These are phyloP conservation scores for Polymixis lichenea DNA, from an alignment of 2,888 invertebrate genomes.

Conservation along the genomic window DNA sequence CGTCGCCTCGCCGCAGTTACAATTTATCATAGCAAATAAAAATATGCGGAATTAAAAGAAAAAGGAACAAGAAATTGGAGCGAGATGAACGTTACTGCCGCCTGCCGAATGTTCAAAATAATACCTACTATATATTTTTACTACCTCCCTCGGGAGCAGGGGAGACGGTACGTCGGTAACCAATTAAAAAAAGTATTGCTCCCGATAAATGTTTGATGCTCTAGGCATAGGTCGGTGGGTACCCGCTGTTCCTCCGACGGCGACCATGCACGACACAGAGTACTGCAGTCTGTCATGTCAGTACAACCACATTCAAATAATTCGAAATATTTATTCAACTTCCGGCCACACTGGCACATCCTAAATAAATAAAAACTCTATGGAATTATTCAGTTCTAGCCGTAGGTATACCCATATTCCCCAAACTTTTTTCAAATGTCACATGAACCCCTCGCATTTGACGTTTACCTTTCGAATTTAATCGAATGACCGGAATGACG, in stretches of 20 bases:
- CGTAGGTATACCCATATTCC: neutral
- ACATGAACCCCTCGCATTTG: neutral
- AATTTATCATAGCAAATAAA: conserved; percentile 91
- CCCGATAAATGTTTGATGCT: conserved; percentile 64
- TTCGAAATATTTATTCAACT: neutral
- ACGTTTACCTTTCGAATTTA: conserved; percentile 46
- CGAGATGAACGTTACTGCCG: conserved; percentile 82
- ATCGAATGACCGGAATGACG: conserved; percentile 60
- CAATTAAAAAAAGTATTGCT: conserved; percentile 72
- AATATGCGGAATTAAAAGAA: conserved; percentile 90
- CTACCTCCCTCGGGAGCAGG: conserved; percentile 73
- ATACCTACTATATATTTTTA: conserved; percentile 81
- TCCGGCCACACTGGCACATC: neutral
- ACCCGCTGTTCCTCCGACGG: conserved; percentile 8
- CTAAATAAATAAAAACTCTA: neutral
- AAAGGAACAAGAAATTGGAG: conserved; percentile 86
- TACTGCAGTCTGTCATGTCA: neutral
- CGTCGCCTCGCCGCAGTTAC: conserved; percentile 82
- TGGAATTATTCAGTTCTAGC: neutral
- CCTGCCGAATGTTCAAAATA: conserved; percentile 81
- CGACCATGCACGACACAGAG: conserved; percentile 2
- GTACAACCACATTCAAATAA: neutral
- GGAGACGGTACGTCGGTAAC: conserved; percentile 75
- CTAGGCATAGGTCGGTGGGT: conserved; percentile 36
- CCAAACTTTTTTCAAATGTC: neutral